A percentile compares a stretch with the other conserved stretches of the same genome.
Conservation (phyloP, 92 coral and sea anemone genomes). For the Epizoanthus stellaris region DNA sequence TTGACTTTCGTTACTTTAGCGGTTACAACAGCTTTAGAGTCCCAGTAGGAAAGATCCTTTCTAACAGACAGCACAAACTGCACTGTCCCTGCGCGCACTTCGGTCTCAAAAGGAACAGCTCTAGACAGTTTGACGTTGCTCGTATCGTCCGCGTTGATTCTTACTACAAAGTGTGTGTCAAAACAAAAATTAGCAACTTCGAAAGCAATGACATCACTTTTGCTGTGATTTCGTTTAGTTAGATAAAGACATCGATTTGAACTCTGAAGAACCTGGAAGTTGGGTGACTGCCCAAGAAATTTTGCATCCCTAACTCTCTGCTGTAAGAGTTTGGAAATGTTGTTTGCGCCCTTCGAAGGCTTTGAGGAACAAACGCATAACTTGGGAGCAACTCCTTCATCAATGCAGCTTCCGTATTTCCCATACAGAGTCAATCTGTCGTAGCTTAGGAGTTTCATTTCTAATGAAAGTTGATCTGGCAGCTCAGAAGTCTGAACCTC, state of each 20-base stretch:
- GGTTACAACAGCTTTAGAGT: not conserved
- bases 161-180: conserved; percentile 26
- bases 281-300: not conserved
- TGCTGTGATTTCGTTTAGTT: conserved; percentile 59
- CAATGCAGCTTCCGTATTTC: conserved; percentile 70
- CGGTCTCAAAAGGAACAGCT: conserved; percentile 53
- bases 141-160: conserved; percentile 32
- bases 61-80: conserved; percentile 66
- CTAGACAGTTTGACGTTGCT: conserved; percentile 64
- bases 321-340: too few species aligned
- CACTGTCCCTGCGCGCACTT: conserved; percentile 61
- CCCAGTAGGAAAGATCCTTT: conserved; percentile 49
- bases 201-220: conserved; percentile 52
- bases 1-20: not conserved
- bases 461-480: conserved; percentile 48
- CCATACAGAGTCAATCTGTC: conserved; percentile 75
- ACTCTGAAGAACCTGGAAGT: not conserved
- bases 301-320: not conserved
- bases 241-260: conserved; percentile 46
- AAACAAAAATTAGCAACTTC: conserved; percentile 70
- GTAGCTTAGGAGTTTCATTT: conserved; percentile 68
- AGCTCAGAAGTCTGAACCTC: conserved; percentile 60
- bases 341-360: not conserved
- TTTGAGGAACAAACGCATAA: conserved; percentile 76
- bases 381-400: conserved; percentile 62